Conservation (phyloP, 1,140 invertebrate species). For the Tetranychus cinnabarinus region DNA sequence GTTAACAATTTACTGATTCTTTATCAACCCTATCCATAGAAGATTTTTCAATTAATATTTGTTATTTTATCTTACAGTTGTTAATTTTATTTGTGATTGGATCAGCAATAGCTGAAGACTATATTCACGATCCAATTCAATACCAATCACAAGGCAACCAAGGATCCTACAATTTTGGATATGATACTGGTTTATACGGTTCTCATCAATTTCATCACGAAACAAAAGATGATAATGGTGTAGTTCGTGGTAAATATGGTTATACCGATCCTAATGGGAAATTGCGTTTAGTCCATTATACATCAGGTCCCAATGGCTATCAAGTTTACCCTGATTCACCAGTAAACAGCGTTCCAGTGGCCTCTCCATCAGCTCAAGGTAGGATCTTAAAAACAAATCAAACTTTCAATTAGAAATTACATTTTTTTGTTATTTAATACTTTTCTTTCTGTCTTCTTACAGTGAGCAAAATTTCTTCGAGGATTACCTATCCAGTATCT, state of each 20-base stretch:
- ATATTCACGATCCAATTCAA: constrained; percentile 9
- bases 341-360: neutral
- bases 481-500: no score
- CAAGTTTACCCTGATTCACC: neutral
- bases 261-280: constrained; percentile 73
- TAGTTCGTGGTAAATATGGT: constrained; percentile 62
- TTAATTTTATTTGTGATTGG: no score
- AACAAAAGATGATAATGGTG: constrained; percentile 55
- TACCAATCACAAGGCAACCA: constrained; percentile 18
- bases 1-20: no score
- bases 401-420: no score
- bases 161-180: constrained; percentile 69
- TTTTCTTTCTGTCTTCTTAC: no score
- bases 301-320: constrained; percentile 36
- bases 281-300: constrained; percentile 61
- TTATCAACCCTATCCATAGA: no score
- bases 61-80: no score
- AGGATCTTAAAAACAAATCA: no score
- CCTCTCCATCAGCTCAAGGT: no score
- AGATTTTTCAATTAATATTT: no score
- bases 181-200: constrained; percentile 46
- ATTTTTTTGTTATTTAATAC: no score
- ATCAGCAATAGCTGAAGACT: neutral
- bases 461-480: no score
- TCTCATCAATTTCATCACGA: constrained; percentile 65